A percentile compares a stretch with the other conserved stretches of the same genome.
Evolutionary conservation across 35 echinoderm and acorn worm genomes (phyloP).

Genomic region (Anneissia japonica): DNA sequence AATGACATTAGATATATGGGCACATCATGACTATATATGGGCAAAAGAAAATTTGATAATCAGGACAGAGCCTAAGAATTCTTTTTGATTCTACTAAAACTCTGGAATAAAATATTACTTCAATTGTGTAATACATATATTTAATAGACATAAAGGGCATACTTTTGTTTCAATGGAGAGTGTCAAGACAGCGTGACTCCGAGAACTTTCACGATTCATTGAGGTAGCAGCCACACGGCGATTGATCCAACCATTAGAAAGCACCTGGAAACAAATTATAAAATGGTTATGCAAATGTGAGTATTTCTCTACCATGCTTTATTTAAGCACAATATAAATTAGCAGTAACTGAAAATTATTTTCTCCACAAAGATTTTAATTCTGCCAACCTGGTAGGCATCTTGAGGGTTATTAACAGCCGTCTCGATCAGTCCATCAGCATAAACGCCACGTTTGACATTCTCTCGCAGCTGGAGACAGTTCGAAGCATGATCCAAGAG

Average conservation of each 20-base stretch:
- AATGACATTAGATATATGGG: too few species aligned
- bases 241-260: conserved; percentile 78
- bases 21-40: too few species aligned
- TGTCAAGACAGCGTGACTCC: conserved; percentile 96
- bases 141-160: neutral
- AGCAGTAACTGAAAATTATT: too few species aligned
- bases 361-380: too few species aligned
- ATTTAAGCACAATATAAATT: too few species aligned
- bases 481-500: conserved; percentile 69
- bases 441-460: conserved; percentile 92
- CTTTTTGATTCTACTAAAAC: too few species aligned
- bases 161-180: conserved; percentile 96
- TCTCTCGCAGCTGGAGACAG: conserved; percentile 80
- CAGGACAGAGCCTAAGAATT: too few species aligned
- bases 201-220: conserved; percentile 90
- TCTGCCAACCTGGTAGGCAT: conserved; percentile 69
- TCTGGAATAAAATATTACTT: too few species aligned
- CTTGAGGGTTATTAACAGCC: conserved; percentile 53
- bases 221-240: conserved; percentile 94
- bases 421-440: conserved; percentile 83
- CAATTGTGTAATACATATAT: neutral
- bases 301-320: too few species aligned
- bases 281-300: too few species aligned
- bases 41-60: too few species aligned
- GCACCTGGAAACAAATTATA: too few species aligned